A percentile compares a stretch with the other conserved stretches of the same genome.
Evolutionary conservation across 92 coral and sea anemone genomes (phyloP).

Genomic region (Palythoa grandiflora): DNA sequence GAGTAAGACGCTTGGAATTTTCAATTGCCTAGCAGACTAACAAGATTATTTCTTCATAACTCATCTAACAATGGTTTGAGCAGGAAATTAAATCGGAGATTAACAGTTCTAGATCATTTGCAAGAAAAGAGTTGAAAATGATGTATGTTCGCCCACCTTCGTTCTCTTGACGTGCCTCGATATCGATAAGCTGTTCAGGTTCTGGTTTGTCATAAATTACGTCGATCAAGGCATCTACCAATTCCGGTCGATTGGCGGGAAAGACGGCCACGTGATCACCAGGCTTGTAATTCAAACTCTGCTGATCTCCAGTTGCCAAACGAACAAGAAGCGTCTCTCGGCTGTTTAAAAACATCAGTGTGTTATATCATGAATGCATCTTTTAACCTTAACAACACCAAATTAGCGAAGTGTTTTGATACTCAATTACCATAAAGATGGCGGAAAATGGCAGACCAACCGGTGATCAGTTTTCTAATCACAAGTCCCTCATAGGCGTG

Average conservation of each 20-base stretch:
- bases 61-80: too few relatives aligned
- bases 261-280: slow-evolving; percentile 65
- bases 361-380: background rate
- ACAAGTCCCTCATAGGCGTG: too few relatives aligned
- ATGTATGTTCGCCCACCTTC: slow-evolving; percentile 27
- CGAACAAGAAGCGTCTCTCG: slow-evolving; percentile 52
- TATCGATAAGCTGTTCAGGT: slow-evolving; percentile 41
- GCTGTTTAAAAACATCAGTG: slow-evolving; percentile 10
- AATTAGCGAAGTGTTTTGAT: background rate
- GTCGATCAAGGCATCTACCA: slow-evolving; percentile 49
- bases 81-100: too few relatives aligned
- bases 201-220: slow-evolving; percentile 52
- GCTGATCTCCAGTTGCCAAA: slow-evolving; percentile 53
- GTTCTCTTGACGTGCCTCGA: slow-evolving; percentile 46
- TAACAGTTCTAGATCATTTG: background rate
- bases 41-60: too few relatives aligned
- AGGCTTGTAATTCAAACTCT: slow-evolving; percentile 41
- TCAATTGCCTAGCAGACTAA: too few relatives aligned
- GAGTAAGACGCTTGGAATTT: too few relatives aligned
- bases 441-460: too few relatives aligned
- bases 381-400: too few relatives aligned
- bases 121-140: background rate
- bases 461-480: too few relatives aligned
- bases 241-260: slow-evolving; percentile 51
- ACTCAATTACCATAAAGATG: background rate